Evolutionary conservation across 2,113 vertebrate genomes (phyloP).

Genomic region (Dipodomys merriami): DNA sequence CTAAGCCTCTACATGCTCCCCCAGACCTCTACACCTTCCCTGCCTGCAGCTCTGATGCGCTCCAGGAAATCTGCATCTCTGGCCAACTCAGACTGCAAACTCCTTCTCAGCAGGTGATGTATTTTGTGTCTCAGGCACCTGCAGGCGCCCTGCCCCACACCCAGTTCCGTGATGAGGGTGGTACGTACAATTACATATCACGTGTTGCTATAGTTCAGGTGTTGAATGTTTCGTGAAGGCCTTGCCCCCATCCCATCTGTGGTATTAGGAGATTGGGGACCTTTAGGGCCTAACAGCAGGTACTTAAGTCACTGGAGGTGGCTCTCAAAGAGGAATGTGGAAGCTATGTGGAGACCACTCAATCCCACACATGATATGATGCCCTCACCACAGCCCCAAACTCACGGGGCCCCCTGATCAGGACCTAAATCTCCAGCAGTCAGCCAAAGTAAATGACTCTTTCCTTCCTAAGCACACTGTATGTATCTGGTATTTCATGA

Average conservation of each 20-base stretch:
- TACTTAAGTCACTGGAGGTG: no score
- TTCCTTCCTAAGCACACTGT: neutral
- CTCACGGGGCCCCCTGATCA: no score
- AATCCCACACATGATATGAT: rapidly evolving
- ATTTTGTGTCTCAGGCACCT: neutral
- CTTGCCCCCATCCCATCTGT: no score
- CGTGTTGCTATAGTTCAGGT: neutral
- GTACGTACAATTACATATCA: neutral
- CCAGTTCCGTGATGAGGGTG: neutral
- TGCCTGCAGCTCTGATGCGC: neutral
- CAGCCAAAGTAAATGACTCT: neutral
- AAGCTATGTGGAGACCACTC: neutral
- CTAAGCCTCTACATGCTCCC: neutral
- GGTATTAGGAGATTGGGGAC: neutral
- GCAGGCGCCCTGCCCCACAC: no score
- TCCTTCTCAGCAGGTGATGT: neutral
- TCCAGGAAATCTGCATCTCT: neutral
- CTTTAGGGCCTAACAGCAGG: neutral
- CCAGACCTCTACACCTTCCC: neutral
- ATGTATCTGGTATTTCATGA: neutral
- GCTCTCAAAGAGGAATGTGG: neutral
- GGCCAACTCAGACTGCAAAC: neutral
- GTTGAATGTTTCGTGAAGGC: neutral
- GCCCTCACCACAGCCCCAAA: neutral
- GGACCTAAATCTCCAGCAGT: neutral